Evolutionary conservation across 2,888 invertebrate genomes (phyloP).

Genomic region (Adelphocoris suturalis): DNA sequence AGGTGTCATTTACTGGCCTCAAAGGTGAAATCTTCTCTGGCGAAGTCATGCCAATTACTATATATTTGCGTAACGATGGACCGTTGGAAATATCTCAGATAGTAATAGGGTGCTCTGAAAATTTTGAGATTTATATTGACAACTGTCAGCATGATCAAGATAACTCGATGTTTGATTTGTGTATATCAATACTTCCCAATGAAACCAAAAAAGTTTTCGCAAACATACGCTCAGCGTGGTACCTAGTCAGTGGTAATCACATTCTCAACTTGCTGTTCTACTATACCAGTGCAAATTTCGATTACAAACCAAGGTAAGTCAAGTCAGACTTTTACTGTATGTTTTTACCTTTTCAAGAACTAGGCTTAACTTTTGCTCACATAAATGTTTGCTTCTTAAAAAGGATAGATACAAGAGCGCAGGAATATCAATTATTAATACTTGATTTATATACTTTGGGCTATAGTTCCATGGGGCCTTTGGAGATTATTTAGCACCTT

Average conservation of each 20-base stretch:
- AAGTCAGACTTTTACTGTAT: neutral
- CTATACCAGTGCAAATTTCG: constrained; percentile 82
- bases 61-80: constrained; percentile 86
- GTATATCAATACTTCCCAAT: constrained; percentile 80
- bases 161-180: constrained; percentile 75
- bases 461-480: no score
- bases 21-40: constrained; percentile 85
- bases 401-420: no score
- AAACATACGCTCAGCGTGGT: constrained; percentile 85
- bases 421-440: no score
- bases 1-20: constrained; percentile 87
- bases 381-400: no score
- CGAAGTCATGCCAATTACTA: constrained; percentile 85
- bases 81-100: constrained; percentile 83
- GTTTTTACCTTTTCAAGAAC: neutral
- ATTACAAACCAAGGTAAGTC: constrained; percentile 71
- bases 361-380: no score
- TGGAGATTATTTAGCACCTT: no score
- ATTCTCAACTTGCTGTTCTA: constrained; percentile 86
- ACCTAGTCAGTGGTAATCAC: constrained; percentile 82
- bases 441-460: no score
- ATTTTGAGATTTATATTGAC: constrained; percentile 79
- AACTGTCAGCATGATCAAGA: constrained; percentile 51
- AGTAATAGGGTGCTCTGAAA: constrained; percentile 85
- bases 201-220: constrained; percentile 81